A percentile compares a stretch with the other conserved stretches of the same genome.
Conservation (phyloP, 1,140 invertebrate species). For the Heliothis subflexa region DNA sequence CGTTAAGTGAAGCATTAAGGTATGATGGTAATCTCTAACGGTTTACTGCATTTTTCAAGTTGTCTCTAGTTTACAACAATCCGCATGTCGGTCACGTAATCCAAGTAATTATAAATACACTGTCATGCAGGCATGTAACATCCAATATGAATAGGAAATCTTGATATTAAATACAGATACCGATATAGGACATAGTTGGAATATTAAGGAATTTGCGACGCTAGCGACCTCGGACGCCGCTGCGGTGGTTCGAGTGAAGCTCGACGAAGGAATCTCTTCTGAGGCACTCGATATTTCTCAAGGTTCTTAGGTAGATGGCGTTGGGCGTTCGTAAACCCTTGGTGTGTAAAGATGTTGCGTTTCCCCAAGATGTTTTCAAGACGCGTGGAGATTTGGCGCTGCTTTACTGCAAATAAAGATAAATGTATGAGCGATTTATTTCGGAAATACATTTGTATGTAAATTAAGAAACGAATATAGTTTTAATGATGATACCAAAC, state of each 20-base stretch:
- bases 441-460: no score
- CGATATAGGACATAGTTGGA: slow-evolving; percentile 36
- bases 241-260: not conserved
- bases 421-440: no score
- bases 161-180: slow-evolving; percentile 36
- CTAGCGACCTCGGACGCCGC: slow-evolving; percentile 35
- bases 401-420: not conserved
- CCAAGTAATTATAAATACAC: slow-evolving; percentile 49
- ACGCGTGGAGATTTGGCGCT: not conserved
- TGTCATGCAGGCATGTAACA: slow-evolving; percentile 41
- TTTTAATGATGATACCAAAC: no score
- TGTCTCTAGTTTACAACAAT: slow-evolving; percentile 42
- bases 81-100: slow-evolving; percentile 46
- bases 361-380: slow-evolving; percentile 1
- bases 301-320: slow-evolving; percentile 41
- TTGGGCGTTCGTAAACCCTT: slow-evolving; percentile 13
- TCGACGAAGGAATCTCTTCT: not conserved
- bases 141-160: slow-evolving; percentile 34
- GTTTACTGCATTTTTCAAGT: slow-evolving; percentile 53
- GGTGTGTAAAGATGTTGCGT: not conserved
- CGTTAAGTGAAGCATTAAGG: slow-evolving; percentile 49
- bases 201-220: slow-evolving; percentile 24
- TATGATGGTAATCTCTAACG: slow-evolving; percentile 53
- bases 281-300: slow-evolving; percentile 10
- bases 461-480: no score